Evolutionary conservation across 2,113 vertebrate species (phyloP).

Genomic region (Cinclus mexicanus): DNA sequence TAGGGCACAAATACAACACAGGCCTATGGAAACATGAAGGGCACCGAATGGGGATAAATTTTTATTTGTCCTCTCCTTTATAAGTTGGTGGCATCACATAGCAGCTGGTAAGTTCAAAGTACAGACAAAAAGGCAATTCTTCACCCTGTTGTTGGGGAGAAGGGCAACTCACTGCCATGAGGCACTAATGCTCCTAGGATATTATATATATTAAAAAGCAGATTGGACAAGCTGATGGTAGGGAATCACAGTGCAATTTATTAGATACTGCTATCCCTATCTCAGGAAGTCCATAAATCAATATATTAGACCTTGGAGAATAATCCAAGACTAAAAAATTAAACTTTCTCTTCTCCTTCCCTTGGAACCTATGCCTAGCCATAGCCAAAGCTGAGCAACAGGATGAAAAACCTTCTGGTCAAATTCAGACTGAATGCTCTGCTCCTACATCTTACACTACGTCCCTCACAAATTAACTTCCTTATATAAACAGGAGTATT

Average conservation of each 20-base stretch:
- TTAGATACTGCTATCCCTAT: not conserved
- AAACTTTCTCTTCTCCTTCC: not conserved
- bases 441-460: not conserved
- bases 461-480: not conserved
- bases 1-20: accelerated
- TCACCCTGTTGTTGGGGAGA: not conserved
- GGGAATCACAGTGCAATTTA: not conserved
- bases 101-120: not conserved
- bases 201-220: not conserved
- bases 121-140: not conserved
- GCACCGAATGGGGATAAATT: not conserved
- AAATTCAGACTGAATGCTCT: not conserved
- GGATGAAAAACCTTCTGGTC: not conserved
- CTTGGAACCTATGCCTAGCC: accelerated
- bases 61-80: not conserved
- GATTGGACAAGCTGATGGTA: not conserved
- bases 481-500: not conserved
- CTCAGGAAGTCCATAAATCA: not conserved
- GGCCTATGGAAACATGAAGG: not conserved
- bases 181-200: accelerated
- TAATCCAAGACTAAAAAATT: not conserved
- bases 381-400: not conserved
- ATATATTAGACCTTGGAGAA: not conserved
- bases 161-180: not conserved
- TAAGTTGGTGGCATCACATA: not conserved